Evolutionary conservation across 2,113 vertebrate genomes (phyloP), one percentile per base, ranked within the genome.

Genomic region (Lycocorax pyrrhopterus): DNA sequence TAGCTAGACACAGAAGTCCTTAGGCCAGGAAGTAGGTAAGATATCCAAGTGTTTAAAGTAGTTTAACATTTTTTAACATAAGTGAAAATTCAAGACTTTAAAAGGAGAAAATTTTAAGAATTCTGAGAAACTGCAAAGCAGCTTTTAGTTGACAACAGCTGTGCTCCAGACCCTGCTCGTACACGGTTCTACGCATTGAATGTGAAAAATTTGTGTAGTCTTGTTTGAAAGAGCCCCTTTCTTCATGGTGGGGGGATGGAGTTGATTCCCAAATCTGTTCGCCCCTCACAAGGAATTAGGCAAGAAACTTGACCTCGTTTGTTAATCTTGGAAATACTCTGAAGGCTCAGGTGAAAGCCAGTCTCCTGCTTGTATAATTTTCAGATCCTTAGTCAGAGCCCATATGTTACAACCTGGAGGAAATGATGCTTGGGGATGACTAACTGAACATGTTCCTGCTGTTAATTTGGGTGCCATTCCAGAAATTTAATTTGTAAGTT

Each of bases 331-430:
- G 27, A 82, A 83, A 49, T 79, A 44, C 87, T 55, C 13, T 62
- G 3, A 49, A 77, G 66, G 9, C 32, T 58, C 75, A 55, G 79
- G 87, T 92, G 59, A 90, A 96, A 68, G 66, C 41, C 52, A 19
- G 29, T 73, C 44, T 87, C 66, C 37, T 64, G 39, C 69, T 82
- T 95, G 76, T 93, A 1, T 92, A 89, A 90, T 73, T 75, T 83
- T 43, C 33, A 37, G 14, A 80, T 69, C 17, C 80, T 96, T 90
- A 96, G 89, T 96, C 93, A 95, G 83, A 89, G 80, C 83, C 93
- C 88, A 87, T 96, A 93, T 97, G 94, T 84, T 95, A 60, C 73
- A 95, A 78, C 90, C 93, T 87, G 77, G 69, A 95, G 88, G 93
- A 96, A 92, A 87, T 78, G 39, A 75, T 90, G 84, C 86, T 71